phyloP scores from a whole-genome alignment of 2,113 vertebrate species.

The Oxyruncus cristatus region DNA sequence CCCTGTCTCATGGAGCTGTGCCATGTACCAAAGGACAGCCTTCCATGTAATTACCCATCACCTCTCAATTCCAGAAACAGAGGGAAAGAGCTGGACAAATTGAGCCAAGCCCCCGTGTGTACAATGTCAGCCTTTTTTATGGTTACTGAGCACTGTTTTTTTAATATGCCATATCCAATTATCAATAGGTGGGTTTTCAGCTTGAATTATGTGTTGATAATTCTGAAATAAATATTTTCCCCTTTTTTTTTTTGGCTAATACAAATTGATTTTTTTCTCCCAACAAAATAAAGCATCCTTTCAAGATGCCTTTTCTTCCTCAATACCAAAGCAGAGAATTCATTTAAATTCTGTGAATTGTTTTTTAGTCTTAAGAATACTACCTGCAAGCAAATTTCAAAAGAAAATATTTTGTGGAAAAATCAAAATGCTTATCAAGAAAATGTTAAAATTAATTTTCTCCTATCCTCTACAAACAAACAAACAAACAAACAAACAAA shows the following conservation, averaged over 20 bases:
- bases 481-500: too few relatives aligned
- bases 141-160: neutral
- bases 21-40: neutral
- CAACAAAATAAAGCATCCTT: neutral
- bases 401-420: neutral
- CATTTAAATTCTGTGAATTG: neutral
- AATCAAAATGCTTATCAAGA: neutral
- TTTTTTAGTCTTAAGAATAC: neutral
- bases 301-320: neutral
- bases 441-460: neutral
- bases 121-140: neutral
- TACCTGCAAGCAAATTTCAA: neutral
- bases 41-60: neutral
- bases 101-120: fast-evolving
- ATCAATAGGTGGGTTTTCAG: neutral
- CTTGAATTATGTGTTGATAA: neutral
- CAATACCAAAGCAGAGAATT: neutral
- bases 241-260: neutral
- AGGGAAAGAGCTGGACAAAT: neutral
- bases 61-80: neutral
- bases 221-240: neutral
- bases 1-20: neutral
- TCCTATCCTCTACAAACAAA: fast-evolving
- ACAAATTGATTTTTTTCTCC: neutral
- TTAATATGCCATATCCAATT: neutral